Conservation (phyloP, 2,113 vertebrate genomes). For the Kobus ellipsiprymnus region DNA sequence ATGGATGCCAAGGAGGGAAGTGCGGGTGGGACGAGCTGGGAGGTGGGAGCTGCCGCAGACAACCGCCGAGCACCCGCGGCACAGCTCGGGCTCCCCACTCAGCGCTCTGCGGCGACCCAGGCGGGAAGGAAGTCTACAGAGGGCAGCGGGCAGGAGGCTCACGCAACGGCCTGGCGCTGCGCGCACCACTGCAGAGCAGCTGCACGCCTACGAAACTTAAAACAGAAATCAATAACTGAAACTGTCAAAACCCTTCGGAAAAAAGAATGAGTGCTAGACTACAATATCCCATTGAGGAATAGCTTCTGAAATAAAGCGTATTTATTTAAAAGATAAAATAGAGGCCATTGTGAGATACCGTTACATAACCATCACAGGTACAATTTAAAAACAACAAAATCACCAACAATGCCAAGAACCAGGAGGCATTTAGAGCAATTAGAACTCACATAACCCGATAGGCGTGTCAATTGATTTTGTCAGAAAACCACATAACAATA, state of each 20-base stretch:
- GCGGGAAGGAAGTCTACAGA: background rate
- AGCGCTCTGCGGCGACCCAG: background rate
- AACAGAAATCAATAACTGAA: too few relatives aligned
- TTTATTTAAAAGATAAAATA: background rate
- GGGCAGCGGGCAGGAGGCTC: fast-evolving
- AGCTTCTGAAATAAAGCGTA: background rate
- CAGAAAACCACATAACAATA: background rate
- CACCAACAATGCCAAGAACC: background rate
- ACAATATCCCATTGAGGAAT: background rate
- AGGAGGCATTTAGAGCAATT: background rate
- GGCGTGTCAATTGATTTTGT: background rate
- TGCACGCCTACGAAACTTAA: fast-evolving
- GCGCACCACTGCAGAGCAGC: background rate
- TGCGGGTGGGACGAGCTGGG: background rate
- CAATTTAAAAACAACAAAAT: background rate
- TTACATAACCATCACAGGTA: background rate
- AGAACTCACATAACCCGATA: background rate
- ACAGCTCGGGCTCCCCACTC: background rate
- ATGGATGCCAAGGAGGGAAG: background rate
- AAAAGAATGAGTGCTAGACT: background rate
- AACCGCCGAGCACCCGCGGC: fast-evolving
- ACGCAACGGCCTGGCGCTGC: fast-evolving
- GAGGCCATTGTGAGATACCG: background rate
- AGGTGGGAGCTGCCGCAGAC: background rate
- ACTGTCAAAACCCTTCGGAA: background rate